Evolutionary conservation across 2,113 vertebrate species (phyloP).

Genomic region (Oenanthe oenanthe): DNA sequence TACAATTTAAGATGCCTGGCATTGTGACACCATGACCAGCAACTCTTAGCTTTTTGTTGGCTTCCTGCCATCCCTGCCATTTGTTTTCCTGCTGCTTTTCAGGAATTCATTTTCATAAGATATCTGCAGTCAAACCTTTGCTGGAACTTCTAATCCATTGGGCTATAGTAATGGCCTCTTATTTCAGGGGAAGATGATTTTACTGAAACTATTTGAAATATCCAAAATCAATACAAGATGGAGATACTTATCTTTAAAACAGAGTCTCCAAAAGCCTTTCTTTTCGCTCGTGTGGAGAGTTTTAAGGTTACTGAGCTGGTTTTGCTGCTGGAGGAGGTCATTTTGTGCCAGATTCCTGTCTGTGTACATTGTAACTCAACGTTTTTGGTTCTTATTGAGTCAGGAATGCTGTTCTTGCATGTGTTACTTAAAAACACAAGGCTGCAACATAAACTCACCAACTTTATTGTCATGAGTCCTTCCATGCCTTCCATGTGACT

Average conservation of each 20-base stretch:
- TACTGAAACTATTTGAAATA: neutral
- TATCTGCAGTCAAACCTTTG: neutral
- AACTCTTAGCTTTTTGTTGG: slow-evolving; percentile 2
- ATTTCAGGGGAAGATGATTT: neutral
- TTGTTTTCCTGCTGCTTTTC: slow-evolving; percentile 19
- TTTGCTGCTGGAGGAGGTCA: neutral
- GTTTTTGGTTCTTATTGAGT: neutral
- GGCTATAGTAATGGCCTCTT: neutral
- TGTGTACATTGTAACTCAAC: neutral
- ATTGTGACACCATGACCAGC: neutral
- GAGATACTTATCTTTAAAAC: neutral
- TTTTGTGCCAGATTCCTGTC: neutral
- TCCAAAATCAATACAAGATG: neutral
- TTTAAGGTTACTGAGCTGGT: neutral
- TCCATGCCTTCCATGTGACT: neutral
- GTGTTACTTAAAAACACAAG: neutral
- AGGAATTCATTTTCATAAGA: neutral
- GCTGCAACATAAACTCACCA: neutral
- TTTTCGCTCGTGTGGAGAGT: neutral
- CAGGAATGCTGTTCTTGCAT: neutral
- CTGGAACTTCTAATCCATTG: neutral
- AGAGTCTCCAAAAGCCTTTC: neutral
- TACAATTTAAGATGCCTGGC: neutral
- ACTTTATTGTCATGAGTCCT: neutral
- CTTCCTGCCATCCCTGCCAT: neutral